Conservation (phyloP, 2,113 vertebrate species). For the Rhineura floridana region DNA sequence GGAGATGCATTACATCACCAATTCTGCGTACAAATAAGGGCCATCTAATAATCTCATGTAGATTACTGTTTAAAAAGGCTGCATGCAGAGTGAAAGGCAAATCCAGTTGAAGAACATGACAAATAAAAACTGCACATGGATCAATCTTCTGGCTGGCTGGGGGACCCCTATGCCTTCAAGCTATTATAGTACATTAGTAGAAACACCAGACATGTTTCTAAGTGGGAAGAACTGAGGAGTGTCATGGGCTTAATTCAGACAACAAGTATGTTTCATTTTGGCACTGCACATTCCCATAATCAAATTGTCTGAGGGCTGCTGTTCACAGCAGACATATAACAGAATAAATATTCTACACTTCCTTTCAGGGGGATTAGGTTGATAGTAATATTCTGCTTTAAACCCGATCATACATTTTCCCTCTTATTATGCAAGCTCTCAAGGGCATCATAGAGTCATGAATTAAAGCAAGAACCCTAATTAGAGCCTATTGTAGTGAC, state of each 20-base stretch:
- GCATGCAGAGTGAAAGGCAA: background rate
- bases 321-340: background rate
- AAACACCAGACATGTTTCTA: background rate
- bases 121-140: background rate
- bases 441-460: slow-evolving; percentile 6
- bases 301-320: background rate
- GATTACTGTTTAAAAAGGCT: background rate
- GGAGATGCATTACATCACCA: no score
- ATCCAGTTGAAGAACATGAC: background rate
- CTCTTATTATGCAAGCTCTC: slow-evolving; percentile 17
- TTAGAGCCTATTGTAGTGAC: background rate
- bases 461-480: slow-evolving; percentile 48
- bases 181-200: background rate
- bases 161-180: background rate
- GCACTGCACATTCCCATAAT: background rate
- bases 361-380: slow-evolving; percentile 3
- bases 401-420: slow-evolving; percentile 32
- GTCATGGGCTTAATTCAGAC: fast-evolving
- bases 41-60: background rate
- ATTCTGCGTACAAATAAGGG: background rate
- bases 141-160: background rate
- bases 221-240: background rate
- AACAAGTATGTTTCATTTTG: background rate
- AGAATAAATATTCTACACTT: slow-evolving; percentile 19
- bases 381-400: slow-evolving; percentile 15